Base-by-base conservation (phyloP, 92 coral and sea anemone species). In the Actinernus sp. region DNA sequence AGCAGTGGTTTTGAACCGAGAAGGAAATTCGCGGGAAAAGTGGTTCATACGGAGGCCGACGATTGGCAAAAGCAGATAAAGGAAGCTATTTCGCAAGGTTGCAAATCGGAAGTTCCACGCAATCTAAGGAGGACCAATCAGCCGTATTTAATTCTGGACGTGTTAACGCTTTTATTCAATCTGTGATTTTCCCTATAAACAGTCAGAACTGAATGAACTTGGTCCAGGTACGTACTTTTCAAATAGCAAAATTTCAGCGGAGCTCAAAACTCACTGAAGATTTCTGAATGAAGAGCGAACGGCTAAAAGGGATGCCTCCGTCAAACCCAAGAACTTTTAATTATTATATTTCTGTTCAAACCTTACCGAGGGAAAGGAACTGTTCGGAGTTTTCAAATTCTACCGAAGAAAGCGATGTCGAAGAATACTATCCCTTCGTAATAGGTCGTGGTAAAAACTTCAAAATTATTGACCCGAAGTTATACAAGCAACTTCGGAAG, bases 41-140 rank as follows among this genome's bases (percentile, higher is more conserved):
- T 81, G 88, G 79, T 63, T 81, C 60, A 76, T 55, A 61, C 28
- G 12, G 43, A 33, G 46, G n/a, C 38, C 31, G 27, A 44, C 69
- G 76, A 71, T 86, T 86, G 97, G 83, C 76, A 85, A 81, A 9
- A 80, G 65, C 69, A 73, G 85, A 79, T 74, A 78, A 79, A 82
- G 91, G 84, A 85, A 66, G 69, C 46, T 75, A 69, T 86, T 84
- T 89, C 83, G 79, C 81, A 84, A 74, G 85, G 84, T 73, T 74
- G 83, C 79, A 19, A 57, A 81, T 85, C 97, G 97, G 97, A 90
- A 90, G 97, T 90, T 73, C 92, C 97, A 86, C 84, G 82, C 96
- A 76, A 90, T 71, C 73, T 65, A 86, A 76, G 85, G 66, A 63
- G 54, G 86, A 34, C 74, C 79, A 55, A 58, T 61, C 76, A 36